Evolutionary conservation across 2,113 vertebrate species (phyloP), one percentile per base, ranked within the genome.

Genomic region (Myiagra hebetior): DNA sequence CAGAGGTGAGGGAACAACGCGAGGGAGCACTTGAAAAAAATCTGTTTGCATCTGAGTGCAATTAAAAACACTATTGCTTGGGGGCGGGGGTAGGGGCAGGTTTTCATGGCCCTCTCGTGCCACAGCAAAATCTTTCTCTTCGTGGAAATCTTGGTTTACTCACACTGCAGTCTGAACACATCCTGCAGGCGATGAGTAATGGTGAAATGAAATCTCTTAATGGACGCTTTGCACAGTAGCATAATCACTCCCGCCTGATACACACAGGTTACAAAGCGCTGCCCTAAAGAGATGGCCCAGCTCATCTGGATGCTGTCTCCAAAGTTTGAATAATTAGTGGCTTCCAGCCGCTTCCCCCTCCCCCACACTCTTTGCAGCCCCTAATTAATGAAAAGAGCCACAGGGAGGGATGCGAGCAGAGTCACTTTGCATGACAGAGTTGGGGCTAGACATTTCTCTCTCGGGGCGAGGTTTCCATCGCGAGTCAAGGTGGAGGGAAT

Each of bases 361-460:
- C 75, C 93, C 91, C 94, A 35, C 37, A 27, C 13, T 13, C 60
- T 47, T 13, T 79, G 56, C 56, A 56, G 64, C 13, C 57, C 70
- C 57, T 95, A 90, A 94, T 96, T 96, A 97, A 95, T 88, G 56
- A 74, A 52, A 94, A 83, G 81, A 94, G 89, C 79, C 91, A 84
- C 53, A 6, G 87, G 91, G 79, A 76, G 86, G 41, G 85, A 84
- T 83, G 56, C 12, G 26, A 90, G 42, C 33, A 15, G 84, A 95
- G 79, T 93, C 95, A 84, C 31, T 95, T 79, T 53, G 79, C 68
- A 47, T 95, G 96, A 96, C 28, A 27, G 68, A 78, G 63, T n/a
- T 42, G 39, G 84, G 78, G 76, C 33, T 44, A 59, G 79, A 90
- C 39, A 5, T 63, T 72, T 73, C 39, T 47, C 42, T 72, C 57